Conservation (phyloP, 2,888 invertebrate species). For the Eucera pruinosa region DNA sequence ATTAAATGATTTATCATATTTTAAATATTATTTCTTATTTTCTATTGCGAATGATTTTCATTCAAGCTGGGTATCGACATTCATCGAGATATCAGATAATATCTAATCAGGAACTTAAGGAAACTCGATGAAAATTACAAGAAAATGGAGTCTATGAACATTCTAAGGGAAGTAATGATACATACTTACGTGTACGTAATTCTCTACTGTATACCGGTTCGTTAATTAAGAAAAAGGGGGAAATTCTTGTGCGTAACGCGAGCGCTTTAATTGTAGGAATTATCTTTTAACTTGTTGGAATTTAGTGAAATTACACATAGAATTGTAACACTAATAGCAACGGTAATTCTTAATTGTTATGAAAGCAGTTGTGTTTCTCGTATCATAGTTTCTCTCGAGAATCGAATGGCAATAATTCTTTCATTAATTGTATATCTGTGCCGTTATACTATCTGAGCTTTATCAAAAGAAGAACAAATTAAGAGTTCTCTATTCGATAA, state of each 20-base stretch:
- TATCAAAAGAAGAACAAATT: too few relatives aligned
- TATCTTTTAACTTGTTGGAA: not conserved
- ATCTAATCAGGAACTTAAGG: conserved; percentile 1
- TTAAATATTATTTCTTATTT: too few relatives aligned
- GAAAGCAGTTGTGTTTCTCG: not conserved
- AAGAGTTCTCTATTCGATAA: too few relatives aligned
- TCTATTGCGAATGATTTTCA: too few relatives aligned
- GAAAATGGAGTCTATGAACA: not conserved
- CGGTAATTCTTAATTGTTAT: not conserved
- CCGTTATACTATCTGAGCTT: too few relatives aligned
- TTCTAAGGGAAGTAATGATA: not conserved
- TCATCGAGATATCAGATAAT: not conserved
- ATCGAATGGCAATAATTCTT: too few relatives aligned
- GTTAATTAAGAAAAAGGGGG: not conserved
- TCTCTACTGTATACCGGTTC: not conserved
- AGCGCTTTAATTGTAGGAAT: not conserved
- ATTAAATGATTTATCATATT: too few relatives aligned
- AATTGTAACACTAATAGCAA: too few relatives aligned
- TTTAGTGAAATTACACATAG: not conserved
- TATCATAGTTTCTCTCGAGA: not conserved
- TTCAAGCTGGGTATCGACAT: too few relatives aligned
- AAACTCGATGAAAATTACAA: not conserved
- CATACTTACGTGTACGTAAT: too few relatives aligned
- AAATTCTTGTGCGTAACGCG: not conserved
- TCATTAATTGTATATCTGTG: too few relatives aligned